A percentile compares a stretch with the other conserved stretches of the same genome.
These are phyloP conservation scores for Neoniphon sammara DNA, from an alignment of 2,797 vertebrate species.

Conservation along the genomic window DNA sequence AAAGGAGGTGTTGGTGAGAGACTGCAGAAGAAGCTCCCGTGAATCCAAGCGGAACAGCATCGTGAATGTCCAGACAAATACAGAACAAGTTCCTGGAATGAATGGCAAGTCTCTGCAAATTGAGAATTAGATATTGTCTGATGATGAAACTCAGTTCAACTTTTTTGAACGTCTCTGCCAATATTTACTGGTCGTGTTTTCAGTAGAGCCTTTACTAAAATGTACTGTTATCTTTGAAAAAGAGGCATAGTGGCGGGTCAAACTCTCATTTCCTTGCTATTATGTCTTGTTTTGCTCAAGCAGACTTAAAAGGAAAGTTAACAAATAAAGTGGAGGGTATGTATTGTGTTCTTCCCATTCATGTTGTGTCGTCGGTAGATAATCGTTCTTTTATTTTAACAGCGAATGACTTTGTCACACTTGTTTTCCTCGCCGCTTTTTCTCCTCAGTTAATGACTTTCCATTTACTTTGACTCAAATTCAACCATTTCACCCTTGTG, in stretches of 20 bases:
- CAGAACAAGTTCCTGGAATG: slow-evolving; percentile 36
- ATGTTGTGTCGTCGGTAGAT: neutral
- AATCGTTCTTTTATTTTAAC: neutral
- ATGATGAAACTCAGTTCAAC: slow-evolving; percentile 3
- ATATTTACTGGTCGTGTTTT: neutral
- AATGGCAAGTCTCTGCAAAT: slow-evolving; percentile 68
- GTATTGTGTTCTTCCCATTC: slow-evolving; percentile 7
- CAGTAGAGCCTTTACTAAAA: neutral
- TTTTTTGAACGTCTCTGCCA: neutral
- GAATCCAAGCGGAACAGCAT: slow-evolving; percentile 75
- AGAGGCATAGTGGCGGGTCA: neutral
- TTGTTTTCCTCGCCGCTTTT: neutral
- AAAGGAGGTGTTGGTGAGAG: slow-evolving; percentile 62
- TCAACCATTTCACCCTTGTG: slow-evolving; percentile 52
- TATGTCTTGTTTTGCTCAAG: slow-evolving; percentile 30
- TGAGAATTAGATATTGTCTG: neutral
- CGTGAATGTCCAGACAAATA: slow-evolving; percentile 57
- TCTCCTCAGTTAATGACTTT: slow-evolving; percentile 27
- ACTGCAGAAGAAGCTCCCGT: slow-evolving; percentile 69
- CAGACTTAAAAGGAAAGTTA: slow-evolving; percentile 71
- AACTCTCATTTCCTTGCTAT: neutral
- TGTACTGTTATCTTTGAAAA: neutral
- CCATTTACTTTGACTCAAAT: slow-evolving; percentile 20
- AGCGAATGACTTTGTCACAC: neutral
- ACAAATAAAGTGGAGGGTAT: slow-evolving; percentile 77